Conservation (phyloP, 2,113 vertebrate species). For the Cromileptes altivelis region DNA sequence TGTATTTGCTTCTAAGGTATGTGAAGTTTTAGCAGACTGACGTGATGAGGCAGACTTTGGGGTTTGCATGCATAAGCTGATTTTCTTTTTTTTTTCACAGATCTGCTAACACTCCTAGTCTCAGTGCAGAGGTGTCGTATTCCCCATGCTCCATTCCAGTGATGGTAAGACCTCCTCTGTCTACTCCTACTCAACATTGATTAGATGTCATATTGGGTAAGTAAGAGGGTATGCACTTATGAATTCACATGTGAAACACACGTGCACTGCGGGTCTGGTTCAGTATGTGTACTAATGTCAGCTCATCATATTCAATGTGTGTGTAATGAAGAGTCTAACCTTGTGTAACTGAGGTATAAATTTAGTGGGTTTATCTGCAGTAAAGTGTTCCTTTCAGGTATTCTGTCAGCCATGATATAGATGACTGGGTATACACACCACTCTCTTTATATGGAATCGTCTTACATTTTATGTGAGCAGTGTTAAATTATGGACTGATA, state of each 20-base stretch:
- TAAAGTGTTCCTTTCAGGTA: constrained; percentile 1
- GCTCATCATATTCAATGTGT: constrained; percentile 6
- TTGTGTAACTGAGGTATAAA: not conserved
- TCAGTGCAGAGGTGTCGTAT: constrained; percentile 30
- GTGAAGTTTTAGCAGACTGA: not conserved
- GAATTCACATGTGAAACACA: not conserved
- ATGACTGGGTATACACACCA: not conserved
- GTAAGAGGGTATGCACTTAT: not conserved
- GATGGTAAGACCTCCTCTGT: constrained; percentile 23
- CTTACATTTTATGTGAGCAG: constrained; percentile 13
- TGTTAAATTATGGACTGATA: constrained; percentile 45
- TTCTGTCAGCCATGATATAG: constrained; percentile 23
- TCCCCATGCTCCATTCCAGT: constrained; percentile 3
- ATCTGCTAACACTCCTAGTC: constrained; percentile 13
- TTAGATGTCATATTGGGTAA: not conserved
- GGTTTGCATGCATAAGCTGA: not conserved
- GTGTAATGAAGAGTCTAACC: constrained; percentile 10
- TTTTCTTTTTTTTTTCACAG: constrained; percentile 12
- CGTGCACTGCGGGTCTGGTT: not conserved
- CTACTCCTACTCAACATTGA: constrained; percentile 9
- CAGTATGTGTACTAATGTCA: not conserved
- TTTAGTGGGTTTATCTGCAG: not conserved
- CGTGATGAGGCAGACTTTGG: not conserved
- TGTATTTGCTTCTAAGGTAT: not conserved
- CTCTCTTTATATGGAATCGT: not conserved